Evolutionary conservation across 2,797 vertebrate species (phyloP).

Genomic region (Danio tinwini): DNA sequence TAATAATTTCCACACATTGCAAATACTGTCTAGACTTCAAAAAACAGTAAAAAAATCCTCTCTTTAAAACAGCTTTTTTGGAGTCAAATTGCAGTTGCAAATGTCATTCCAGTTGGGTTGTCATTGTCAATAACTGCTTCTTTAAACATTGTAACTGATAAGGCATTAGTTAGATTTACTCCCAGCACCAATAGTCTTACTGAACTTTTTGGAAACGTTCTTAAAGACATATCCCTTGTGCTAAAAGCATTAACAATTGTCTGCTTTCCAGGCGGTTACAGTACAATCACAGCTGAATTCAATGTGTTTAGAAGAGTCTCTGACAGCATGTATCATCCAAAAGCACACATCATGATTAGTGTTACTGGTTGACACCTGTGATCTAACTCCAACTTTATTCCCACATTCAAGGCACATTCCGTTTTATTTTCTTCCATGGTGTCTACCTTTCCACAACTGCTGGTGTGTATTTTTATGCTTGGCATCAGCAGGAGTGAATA

Average conservation of each 20-base stretch:
- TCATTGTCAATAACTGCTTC: neutral
- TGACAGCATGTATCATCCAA: conserved; percentile 6
- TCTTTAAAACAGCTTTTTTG: too few relatives aligned
- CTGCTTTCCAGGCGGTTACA: neutral
- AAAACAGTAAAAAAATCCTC: too few relatives aligned
- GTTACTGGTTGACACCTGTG: conserved; percentile 67
- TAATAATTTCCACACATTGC: too few relatives aligned
- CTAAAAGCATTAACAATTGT: conserved; percentile 29
- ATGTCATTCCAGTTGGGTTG: too few relatives aligned
- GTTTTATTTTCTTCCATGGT: conserved; percentile 67
- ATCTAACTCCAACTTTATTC: conserved; percentile 58
- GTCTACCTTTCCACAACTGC: conserved; percentile 74
- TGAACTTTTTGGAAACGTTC: neutral
- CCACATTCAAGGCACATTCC: conserved; percentile 56
- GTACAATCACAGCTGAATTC: conserved; percentile 7
- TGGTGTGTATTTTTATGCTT: conserved; percentile 73
- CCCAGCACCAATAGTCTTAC: neutral
- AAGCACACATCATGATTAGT: conserved; percentile 6
- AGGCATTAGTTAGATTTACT: neutral
- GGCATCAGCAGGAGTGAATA: conserved; percentile 71
- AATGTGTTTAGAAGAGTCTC: neutral
- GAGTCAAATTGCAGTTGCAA: neutral
- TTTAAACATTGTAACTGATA: neutral
- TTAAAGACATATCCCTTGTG: neutral
- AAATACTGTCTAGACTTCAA: too few relatives aligned